Percentiles rank a stretch among this genome's conserved stretches.
Evolutionary conservation across 2,888 invertebrate species (phyloP).

Genomic region (Cecidostiba fungosa): DNA sequence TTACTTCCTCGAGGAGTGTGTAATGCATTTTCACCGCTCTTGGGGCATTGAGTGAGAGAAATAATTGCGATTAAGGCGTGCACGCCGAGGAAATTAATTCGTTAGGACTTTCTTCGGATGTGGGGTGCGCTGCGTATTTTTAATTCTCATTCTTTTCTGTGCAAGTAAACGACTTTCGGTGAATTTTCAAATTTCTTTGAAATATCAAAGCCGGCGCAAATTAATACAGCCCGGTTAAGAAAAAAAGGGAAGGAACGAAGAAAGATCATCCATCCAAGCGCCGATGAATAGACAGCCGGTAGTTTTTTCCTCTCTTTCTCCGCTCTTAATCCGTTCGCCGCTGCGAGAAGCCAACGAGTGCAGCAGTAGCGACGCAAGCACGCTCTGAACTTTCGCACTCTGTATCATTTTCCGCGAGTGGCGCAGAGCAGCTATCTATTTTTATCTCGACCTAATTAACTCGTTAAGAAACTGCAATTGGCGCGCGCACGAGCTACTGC

Average conservation of each 20-base stretch:
- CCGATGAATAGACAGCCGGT: neutral
- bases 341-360: slow-evolving; percentile 41
- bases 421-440: slow-evolving; percentile 47
- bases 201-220: neutral
- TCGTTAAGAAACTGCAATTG: slow-evolving; percentile 51
- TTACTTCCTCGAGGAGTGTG: slow-evolving; percentile 56
- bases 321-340: slow-evolving; percentile 39
- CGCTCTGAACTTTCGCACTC: slow-evolving; percentile 36
- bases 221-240: neutral
- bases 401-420: slow-evolving; percentile 26
- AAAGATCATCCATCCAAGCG: neutral
- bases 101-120: neutral
- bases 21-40: slow-evolving; percentile 58
- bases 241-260: neutral
- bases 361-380: neutral
- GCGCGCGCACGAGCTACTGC: neutral
- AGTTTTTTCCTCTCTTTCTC: slow-evolving; percentile 15
- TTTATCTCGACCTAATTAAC: slow-evolving; percentile 63
- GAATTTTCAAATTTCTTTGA: neutral
- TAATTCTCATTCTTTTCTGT: no score
- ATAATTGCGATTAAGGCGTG: slow-evolving; percentile 59
- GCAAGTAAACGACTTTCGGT: neutral
- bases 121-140: no score
- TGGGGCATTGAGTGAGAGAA: slow-evolving; percentile 53
- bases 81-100: slow-evolving; percentile 53